Evolutionary conservation across 1,140 invertebrate genomes (phyloP).

Genomic region (Neodiprion fabricii): DNA sequence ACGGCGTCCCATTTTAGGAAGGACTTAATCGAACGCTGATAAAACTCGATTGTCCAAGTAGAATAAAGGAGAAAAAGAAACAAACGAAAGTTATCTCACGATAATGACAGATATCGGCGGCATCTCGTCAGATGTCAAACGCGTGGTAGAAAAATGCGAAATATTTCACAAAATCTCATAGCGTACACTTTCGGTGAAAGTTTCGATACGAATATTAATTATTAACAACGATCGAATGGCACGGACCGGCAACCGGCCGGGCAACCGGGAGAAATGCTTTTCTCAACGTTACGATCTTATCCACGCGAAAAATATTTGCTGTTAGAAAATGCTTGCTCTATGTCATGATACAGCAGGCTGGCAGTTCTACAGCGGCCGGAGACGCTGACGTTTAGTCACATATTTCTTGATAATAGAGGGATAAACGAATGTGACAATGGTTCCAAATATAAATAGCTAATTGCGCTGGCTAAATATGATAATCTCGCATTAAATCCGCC

Average conservation of each 20-base stretch:
- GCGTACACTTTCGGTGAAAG: neutral
- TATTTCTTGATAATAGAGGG: conserved; percentile 31
- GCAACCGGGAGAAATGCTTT: no score
- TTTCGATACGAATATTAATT: neutral
- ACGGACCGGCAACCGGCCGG: no score
- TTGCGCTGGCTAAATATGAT: conserved; percentile 11
- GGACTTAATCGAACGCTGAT: neutral
- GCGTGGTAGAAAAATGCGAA: neutral
- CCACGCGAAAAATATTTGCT: neutral
- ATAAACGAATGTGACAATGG: conserved; percentile 46
- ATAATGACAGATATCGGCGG: neutral
- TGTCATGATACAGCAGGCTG: conserved; percentile 17
- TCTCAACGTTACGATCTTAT: neutral
- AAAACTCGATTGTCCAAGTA: no score
- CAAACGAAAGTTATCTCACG: no score
- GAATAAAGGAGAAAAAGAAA: no score
- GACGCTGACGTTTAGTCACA: conserved; percentile 19
- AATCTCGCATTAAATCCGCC: conserved; percentile 17
- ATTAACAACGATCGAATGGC: no score
- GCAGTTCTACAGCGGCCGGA: neutral
- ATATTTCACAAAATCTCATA: neutral
- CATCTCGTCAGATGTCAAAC: neutral
- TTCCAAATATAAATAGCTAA: conserved; percentile 21
- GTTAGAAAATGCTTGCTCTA: neutral
- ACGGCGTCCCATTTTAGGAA: conserved; percentile 13